phyloP scores from a whole-genome alignment of 2,113 vertebrate genomes.

The Thinocorus orbignyianus region DNA sequence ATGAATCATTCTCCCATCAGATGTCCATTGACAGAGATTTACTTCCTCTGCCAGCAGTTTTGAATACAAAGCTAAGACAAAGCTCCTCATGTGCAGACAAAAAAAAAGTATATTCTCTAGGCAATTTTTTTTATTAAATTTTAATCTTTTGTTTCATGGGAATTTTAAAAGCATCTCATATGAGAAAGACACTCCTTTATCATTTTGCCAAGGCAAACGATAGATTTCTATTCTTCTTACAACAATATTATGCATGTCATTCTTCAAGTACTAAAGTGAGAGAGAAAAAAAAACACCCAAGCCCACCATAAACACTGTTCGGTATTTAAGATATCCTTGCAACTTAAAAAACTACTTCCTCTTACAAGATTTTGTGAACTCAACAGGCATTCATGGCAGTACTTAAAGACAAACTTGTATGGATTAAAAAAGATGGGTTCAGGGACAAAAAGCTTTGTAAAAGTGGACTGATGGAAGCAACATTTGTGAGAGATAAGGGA shows the following conservation, averaged over 20 bases:
- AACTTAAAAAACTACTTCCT: neutral
- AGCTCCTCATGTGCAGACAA: neutral
- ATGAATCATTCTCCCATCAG: neutral
- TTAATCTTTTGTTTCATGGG: neutral
- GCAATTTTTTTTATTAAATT: neutral
- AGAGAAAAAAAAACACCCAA: neutral
- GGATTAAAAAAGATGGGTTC: neutral
- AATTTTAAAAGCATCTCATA: neutral
- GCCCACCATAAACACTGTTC: neutral
- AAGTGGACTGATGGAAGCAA: neutral
- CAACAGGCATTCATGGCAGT: too few species aligned
- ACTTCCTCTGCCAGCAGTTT: neutral
- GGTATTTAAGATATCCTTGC: neutral
- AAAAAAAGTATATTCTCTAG: neutral
- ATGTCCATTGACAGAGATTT: neutral
- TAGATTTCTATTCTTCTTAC: neutral
- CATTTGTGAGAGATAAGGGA: neutral
- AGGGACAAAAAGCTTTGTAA: neutral
- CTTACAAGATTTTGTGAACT: neutral
- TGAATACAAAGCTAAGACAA: neutral
- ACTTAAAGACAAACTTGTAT: neutral
- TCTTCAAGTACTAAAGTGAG: neutral
- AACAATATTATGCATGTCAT: neutral
- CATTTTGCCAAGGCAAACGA: neutral
- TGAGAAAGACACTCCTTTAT: neutral